Evolutionary conservation across 2,113 vertebrate species (phyloP).

Genomic region (Microcebus murinus): DNA sequence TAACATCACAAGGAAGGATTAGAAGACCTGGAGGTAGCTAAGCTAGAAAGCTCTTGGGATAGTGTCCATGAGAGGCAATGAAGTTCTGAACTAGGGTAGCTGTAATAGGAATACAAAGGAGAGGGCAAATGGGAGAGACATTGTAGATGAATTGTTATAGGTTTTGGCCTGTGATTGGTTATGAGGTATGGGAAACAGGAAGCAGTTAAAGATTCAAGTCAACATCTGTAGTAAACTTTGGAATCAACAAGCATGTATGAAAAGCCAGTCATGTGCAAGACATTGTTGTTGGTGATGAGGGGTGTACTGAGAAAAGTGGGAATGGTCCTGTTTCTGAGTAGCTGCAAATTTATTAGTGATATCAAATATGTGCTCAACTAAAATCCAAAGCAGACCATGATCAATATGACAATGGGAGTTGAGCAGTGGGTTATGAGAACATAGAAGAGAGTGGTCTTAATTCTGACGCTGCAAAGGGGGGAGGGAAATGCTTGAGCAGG

Average conservation of each 20-base stretch:
- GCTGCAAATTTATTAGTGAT: neutral
- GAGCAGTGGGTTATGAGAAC: neutral
- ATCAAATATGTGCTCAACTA: neutral
- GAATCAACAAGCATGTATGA: neutral
- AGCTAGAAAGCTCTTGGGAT: neutral
- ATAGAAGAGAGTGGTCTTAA: neutral
- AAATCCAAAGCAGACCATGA: slow-evolving; percentile 2
- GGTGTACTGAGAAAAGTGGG: neutral
- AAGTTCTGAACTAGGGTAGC: neutral
- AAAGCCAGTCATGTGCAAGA: neutral
- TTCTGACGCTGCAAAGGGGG: neutral
- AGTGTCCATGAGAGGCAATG: neutral
- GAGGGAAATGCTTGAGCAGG: neutral
- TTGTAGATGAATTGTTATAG: neutral
- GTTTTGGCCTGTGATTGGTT: neutral
- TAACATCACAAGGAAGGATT: neutral
- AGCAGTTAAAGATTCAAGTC: neutral
- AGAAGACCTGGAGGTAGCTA: neutral
- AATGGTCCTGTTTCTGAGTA: neutral
- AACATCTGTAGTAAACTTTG: neutral
- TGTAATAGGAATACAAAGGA: neutral
- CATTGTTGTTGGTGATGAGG: neutral
- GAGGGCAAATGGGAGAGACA: neutral
- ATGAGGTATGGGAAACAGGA: neutral
- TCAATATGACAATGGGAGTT: neutral